These are phyloP conservation scores for Gyrodactylus salaris DNA, from an alignment of 1,140 invertebrate species.

Conservation along the genomic window DNA sequence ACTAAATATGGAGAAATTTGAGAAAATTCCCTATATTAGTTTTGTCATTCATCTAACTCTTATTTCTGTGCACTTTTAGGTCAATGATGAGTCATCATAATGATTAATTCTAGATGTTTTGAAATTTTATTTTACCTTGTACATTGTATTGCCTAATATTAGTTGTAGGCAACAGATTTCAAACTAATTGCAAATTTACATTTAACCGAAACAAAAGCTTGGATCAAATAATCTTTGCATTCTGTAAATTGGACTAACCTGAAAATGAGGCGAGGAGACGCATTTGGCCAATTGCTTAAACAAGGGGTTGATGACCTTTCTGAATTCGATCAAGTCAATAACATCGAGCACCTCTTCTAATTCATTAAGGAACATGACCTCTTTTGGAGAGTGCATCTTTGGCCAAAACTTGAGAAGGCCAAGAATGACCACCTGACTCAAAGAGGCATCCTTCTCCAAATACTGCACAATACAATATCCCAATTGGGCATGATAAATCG, in stretches of 20 bases:
- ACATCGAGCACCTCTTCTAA: slow-evolving; percentile 13
- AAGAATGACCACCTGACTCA: slow-evolving; percentile 33
- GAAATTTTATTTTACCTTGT: neutral
- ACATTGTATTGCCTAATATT: no score
- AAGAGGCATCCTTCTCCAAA: slow-evolving; percentile 52
- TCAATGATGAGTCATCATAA: no score
- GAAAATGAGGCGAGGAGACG: slow-evolving; percentile 12
- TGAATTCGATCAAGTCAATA: slow-evolving; percentile 10
- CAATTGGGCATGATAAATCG: slow-evolving; percentile 11
- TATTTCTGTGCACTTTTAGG: no score
- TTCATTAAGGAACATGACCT: slow-evolving; percentile 21
- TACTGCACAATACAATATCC: slow-evolving; percentile 82
- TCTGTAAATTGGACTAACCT: slow-evolving; percentile 9
- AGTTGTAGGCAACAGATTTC: no score
- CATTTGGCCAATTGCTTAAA: slow-evolving; percentile 12
- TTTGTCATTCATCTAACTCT: no score
- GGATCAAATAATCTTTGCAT: no score
- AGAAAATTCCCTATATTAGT: no score
- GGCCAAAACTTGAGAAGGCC: slow-evolving; percentile 76
- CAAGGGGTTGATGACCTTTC: slow-evolving; percentile 11
- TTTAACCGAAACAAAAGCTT: no score
- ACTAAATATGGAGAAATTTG: no score
- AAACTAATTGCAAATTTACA: no score
- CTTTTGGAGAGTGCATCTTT: slow-evolving; percentile 79
- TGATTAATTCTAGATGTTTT: no score